phyloP scores from a whole-genome alignment of 2,113 vertebrate genomes.

The Gopherus evgoodei region DNA sequence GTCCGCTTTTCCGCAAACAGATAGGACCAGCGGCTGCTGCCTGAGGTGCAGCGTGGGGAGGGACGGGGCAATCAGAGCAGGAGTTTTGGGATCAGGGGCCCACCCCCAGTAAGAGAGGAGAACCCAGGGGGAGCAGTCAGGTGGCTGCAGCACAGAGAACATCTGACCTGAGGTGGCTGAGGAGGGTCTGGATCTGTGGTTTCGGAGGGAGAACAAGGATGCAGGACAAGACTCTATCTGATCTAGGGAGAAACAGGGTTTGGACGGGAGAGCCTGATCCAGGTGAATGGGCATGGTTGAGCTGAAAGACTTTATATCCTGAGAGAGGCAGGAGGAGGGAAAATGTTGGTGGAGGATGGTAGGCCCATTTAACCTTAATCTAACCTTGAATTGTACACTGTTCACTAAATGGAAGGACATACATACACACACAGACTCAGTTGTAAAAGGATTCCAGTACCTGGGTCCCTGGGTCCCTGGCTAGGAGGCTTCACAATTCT shows the following conservation, averaged over 20 bases:
- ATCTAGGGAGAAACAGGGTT: background rate
- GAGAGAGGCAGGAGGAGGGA: background rate
- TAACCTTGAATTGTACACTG: background rate
- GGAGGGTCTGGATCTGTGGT: background rate
- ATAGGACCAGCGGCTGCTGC: conserved; percentile 21
- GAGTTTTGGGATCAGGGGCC: background rate
- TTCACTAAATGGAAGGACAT: background rate
- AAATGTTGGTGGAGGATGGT: background rate
- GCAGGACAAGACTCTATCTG: background rate
- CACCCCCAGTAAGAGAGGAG: background rate
- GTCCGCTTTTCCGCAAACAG: conserved; percentile 27
- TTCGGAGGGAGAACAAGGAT: background rate
- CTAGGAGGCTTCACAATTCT: background rate
- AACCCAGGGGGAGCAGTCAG: background rate
- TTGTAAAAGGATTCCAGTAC: background rate
- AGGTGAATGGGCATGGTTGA: no score
- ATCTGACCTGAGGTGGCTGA: background rate
- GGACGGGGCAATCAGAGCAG: background rate
- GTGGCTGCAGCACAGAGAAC: background rate
- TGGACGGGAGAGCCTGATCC: no score
- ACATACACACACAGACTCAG: background rate
- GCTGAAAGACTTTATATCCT: no score
- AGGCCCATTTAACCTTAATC: background rate
- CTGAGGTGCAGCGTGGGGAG: background rate
- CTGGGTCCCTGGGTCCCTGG: background rate